Conservation (phyloP, 2,113 vertebrate genomes). For the Struthio camelus region DNA sequence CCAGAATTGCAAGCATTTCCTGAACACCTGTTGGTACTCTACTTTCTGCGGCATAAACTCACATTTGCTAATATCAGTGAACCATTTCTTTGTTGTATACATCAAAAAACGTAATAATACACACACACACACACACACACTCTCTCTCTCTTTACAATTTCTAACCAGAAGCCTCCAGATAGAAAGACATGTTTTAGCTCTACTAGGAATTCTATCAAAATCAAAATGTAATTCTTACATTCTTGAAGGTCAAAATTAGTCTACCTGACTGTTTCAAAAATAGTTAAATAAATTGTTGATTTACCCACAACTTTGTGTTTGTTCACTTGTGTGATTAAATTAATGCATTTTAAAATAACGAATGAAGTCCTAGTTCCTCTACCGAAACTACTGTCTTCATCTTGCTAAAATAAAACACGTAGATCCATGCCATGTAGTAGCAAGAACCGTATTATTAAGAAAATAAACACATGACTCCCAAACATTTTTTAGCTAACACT, state of each 20-base stretch:
- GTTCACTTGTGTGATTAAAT: neutral
- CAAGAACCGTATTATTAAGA: neutral
- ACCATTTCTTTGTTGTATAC: neutral
- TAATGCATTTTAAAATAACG: neutral
- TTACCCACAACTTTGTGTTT: neutral
- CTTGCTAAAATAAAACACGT: neutral
- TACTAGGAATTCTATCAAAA: neutral
- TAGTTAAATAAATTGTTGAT: neutral
- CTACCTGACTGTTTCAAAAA: neutral
- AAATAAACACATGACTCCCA: neutral
- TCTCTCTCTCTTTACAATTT: neutral
- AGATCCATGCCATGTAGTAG: neutral
- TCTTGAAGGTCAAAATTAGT: neutral
- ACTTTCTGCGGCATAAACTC: neutral
- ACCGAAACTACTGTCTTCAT: neutral
- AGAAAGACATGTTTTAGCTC: neutral
- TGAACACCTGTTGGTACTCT: neutral
- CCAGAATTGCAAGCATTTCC: neutral
- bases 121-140: neutral
- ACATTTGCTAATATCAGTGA: neutral
- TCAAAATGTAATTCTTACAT: neutral
- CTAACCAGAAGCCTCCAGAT: neutral
- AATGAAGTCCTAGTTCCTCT: neutral
- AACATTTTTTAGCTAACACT: conserved; percentile 9
- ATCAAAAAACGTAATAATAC: neutral